Evolutionary conservation across 2,113 vertebrate genomes (phyloP), one percentile per base, ranked within the genome.

Genomic region (Psilopsiagon aurifrons): DNA sequence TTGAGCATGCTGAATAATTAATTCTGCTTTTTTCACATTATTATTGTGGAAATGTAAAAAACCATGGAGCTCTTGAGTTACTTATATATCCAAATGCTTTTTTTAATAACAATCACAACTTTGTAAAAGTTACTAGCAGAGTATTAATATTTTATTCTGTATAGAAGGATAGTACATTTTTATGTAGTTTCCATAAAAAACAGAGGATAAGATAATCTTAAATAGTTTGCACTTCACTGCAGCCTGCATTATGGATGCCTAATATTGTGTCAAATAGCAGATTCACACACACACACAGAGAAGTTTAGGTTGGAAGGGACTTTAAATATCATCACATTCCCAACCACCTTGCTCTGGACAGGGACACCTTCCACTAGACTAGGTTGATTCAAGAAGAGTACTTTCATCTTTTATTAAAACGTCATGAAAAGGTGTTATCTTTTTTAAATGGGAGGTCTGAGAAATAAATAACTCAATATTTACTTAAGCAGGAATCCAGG

Each of bases 171-270:
- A 12, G 17, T 22, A 67, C 28, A 68, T 59, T 92, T 86, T 92
- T 29, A 43, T 46, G 33, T n/a, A 33, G n/a, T 91, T 94, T 95
- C 77, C 87, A 64, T 94, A 89, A 81, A 23, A 91, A 89, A 55
- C 13, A 35, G 35, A 92, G 11, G 17, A 82, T 78, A 78, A 70
- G 3, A 9, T 91, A 84, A 63, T 63, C 20, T 84, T 70, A 74
- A 84, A 84, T 59, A 78, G 80, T 75, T 70, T 78, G 17, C 28
- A 70, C 70, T 92, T 95, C 28, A 59, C 37, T 47, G 7, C 51
- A 46, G 17, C 77, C 49, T 70, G 19, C 15, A 49, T 78, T 74
- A 33, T 46, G 41, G 4, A 62, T 67, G 9, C 18, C 52, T 73
- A 90, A 69, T 29, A 87, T 43, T 70, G 5, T 3, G 7, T 84